Evolutionary conservation across 37 sponge, comb jelly and placozoan genomes (phyloP).

Genomic region (Mnemiopsis leidyi): DNA sequence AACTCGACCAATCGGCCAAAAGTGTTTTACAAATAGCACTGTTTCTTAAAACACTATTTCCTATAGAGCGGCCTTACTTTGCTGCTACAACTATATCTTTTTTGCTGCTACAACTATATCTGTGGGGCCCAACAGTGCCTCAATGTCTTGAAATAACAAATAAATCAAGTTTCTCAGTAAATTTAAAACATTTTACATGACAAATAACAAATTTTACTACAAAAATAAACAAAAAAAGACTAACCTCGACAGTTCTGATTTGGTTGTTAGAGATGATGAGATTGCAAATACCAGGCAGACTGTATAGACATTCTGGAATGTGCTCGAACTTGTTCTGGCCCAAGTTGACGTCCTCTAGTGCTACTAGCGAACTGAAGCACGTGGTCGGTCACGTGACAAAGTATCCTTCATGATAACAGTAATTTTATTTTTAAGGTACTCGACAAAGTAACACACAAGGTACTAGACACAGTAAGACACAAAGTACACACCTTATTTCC

Average conservation of each 20-base stretch:
- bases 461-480: too few relatives aligned
- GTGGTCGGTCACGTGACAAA: too few relatives aligned
- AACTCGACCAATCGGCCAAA: background rate
- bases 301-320: slow-evolving; percentile 38
- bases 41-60: background rate
- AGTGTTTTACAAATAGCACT: background rate
- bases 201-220: too few relatives aligned
- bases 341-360: slow-evolving; percentile 33
- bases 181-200: too few relatives aligned
- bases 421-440: too few relatives aligned
- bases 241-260: slow-evolving; percentile 42
- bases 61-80: background rate
- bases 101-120: background rate
- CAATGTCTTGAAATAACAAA: too few relatives aligned
- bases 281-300: background rate
- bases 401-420: too few relatives aligned
- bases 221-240: too few relatives aligned
- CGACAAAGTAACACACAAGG: too few relatives aligned
- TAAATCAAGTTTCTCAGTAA: too few relatives aligned
- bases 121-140: background rate
- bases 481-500: slow-evolving; percentile 39
- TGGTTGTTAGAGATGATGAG: slow-evolving; percentile 48
- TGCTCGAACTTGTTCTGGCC: slow-evolving; percentile 17
- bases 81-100: too few relatives aligned
- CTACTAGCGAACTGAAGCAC: background rate